Conservation (phyloP, 2,113 vertebrate genomes). For the Athene cunicularia region DNA sequence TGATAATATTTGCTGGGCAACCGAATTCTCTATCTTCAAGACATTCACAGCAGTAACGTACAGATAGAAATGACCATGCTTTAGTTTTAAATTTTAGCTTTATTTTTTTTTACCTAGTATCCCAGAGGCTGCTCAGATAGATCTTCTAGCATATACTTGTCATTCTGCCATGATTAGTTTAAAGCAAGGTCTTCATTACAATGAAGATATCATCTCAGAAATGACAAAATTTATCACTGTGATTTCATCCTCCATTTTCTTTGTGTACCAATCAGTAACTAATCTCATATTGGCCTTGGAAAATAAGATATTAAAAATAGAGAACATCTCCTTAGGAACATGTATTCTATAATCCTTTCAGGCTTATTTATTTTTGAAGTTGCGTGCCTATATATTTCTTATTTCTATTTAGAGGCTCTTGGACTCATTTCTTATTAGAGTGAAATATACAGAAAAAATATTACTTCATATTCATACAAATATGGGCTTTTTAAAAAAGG, state of each 20-base stretch:
- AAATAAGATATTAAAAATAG: not conserved
- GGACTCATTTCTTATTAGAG: not conserved
- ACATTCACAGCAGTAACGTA: not conserved
- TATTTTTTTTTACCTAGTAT: not conserved
- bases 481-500: not conserved
- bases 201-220: not conserved
- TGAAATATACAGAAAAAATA: not conserved
- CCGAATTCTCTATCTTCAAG: not conserved
- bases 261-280: not conserved
- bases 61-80: not conserved
- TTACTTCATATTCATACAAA: not conserved
- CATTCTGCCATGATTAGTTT: not conserved
- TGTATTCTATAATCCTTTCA: not conserved
- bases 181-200: not conserved
- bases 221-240: not conserved
- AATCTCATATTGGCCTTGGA: not conserved
- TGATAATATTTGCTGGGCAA: not conserved
- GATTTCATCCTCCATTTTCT: not conserved
- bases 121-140: not conserved
- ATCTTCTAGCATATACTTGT: not conserved
- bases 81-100: not conserved
- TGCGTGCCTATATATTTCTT: not conserved
- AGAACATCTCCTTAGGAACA: not conserved
- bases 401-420: not conserved
- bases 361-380: conserved; percentile 11